These are phyloP conservation scores for Aradophagus sp. DNA, from an alignment of 1,140 invertebrate genomes.

Conservation along the genomic window DNA sequence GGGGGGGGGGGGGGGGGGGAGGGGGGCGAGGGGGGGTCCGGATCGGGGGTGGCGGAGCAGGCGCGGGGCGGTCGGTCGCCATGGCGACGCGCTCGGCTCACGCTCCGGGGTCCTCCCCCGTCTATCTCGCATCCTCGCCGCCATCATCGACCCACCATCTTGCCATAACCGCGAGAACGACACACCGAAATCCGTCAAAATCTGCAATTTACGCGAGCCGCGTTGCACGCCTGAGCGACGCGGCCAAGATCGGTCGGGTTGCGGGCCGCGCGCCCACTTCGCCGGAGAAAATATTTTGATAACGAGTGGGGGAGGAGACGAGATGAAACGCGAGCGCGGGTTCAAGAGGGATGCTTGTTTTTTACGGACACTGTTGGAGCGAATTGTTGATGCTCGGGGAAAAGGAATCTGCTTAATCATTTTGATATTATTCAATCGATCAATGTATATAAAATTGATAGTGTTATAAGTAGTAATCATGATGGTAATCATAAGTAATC, in stretches of 20 bases:
- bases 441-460: too few relatives aligned
- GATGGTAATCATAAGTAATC: too few relatives aligned
- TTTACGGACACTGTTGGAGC: not conserved
- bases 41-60: conserved; percentile 62
- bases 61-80: conserved; percentile 74
- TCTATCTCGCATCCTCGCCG: conserved; percentile 65
- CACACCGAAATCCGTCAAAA: conserved; percentile 49
- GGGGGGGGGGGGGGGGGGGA: too few relatives aligned
- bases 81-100: conserved; percentile 71
- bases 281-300: too few relatives aligned
- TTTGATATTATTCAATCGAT: too few relatives aligned
- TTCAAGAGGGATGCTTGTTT: not conserved
- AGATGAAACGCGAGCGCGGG: not conserved
- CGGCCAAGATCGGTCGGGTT: conserved; percentile 18
- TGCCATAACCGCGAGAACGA: conserved; percentile 64
- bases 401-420: too few relatives aligned
- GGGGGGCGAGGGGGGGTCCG: conserved; percentile 51
- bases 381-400: not conserved
- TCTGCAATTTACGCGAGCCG: conserved; percentile 52
- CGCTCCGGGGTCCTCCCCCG: conserved; percentile 49
- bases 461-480: too few relatives aligned
- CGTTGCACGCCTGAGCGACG: conserved; percentile 37
- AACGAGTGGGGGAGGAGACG: too few relatives aligned
- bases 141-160: conserved; percentile 76
- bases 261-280: conserved; percentile 3